These are phyloP conservation scores for Penaeus vannamei DNA, from an alignment of 1,140 invertebrate genomes.

Conservation along the genomic window DNA sequence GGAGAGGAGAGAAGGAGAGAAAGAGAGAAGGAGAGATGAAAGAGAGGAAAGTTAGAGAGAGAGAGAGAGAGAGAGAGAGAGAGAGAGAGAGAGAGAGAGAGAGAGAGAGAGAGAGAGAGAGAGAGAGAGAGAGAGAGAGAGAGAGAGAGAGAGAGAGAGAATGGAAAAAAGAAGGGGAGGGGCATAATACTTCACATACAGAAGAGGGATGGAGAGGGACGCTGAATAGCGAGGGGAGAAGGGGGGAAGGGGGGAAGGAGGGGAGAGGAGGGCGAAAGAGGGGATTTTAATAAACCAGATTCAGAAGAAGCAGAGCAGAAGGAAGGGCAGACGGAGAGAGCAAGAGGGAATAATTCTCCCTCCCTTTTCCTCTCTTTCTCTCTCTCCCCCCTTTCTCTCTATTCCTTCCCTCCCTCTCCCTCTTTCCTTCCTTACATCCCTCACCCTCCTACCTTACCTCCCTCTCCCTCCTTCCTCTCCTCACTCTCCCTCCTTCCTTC, in stretches of 20 bases:
- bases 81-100: background rate
- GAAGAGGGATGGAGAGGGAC: background rate
- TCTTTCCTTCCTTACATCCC: no score
- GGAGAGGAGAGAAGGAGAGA: background rate
- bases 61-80: background rate
- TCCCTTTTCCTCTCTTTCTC: no score
- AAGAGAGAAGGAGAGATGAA: conserved; percentile 12
- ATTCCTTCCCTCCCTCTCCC: no score
- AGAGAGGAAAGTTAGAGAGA: background rate
- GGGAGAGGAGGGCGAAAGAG: background rate
- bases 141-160: background rate
- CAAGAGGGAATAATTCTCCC: background rate
- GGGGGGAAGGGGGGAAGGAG: background rate
- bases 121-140: background rate
- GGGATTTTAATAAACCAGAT: no score
- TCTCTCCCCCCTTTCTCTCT: no score
- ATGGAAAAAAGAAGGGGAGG: background rate
- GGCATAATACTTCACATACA: background rate
- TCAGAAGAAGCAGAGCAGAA: no score
- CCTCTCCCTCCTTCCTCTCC: no score
- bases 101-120: conserved; percentile 4
- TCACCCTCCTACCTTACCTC: no score
- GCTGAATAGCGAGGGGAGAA: background rate
- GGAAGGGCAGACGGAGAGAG: background rate
- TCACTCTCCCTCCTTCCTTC: no score